Base-by-base conservation (phyloP, 2,888 invertebrate species). In the Xestobium rufovillosum region DNA sequence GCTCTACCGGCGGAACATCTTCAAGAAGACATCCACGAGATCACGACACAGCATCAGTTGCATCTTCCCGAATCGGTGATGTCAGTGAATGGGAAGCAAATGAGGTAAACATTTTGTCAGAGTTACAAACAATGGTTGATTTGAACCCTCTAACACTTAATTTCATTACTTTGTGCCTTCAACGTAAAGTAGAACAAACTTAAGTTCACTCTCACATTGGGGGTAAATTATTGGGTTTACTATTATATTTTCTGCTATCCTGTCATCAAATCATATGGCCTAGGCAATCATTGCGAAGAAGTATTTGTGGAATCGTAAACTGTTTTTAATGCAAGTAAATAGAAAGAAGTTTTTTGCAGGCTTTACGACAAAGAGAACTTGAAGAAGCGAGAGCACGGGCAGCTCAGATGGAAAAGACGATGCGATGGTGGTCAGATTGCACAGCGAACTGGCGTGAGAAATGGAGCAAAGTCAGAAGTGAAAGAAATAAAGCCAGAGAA, bases 391-490 rank as follows among this genome's bases (percentile, higher is more conserved):
- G 92, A 48, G 91, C 92, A 3, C 69, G 96, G 44, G 92, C 94
- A 10, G 85, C 92, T 1, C 96, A 97, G 67, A 97, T 97, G 97
- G 97, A 97, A 64, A 96, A 96, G 66, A 97, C 96, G 0, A 96
- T 97, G 95, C 73, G 94, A 40, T 97, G 96, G 96, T 97, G 84
- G 96, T 94, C 88, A 34, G 96, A 96, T 65, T 97, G 97, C 63
- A 96, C 96, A 0, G 90, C 94, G 1, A 89, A 89, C 60, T 92
- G 92, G 92, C 70, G 91, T 19, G 88, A 88, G 60, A 96, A 96
- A 60, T 97, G 96, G 96, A 88, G 87, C 69, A 78, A 94, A 74
- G 82, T 87, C 51, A 76, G 94, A 36, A 89, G 83, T 60, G 96
- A 96, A 68, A 74, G 95, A 14, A 96, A 96, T 61, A 87, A 88